Evolutionary conservation across 2,888 invertebrate genomes (phyloP).

Genomic region (Spilosoma lubricipeda): DNA sequence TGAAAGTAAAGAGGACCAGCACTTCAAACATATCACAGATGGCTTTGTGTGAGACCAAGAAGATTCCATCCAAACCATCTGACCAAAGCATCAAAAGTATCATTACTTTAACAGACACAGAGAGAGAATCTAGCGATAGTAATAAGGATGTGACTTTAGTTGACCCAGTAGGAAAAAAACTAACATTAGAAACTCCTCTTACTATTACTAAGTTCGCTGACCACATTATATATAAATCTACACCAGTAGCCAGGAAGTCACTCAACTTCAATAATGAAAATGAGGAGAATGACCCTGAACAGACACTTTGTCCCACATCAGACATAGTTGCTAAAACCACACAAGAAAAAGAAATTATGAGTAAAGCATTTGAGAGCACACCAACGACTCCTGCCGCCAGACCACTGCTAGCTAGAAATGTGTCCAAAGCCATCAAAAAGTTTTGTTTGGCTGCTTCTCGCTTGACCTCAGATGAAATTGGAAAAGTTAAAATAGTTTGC

Average conservation of each 20-base stretch:
- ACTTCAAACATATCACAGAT: constrained; percentile 49
- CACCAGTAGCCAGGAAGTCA: constrained; percentile 77
- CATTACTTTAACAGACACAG: constrained; percentile 64
- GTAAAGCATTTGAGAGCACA: constrained; percentile 72
- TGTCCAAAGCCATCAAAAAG: constrained; percentile 39
- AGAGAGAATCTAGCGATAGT: constrained; percentile 51
- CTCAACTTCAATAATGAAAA: constrained; percentile 67
- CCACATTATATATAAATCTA: constrained; percentile 76
- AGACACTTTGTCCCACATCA: constrained; percentile 67
- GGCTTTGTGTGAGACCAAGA: constrained; percentile 38
- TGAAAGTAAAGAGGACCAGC: constrained; percentile 59
- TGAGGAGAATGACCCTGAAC: constrained; percentile 61
- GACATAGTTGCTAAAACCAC: constrained; percentile 67
- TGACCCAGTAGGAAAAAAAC: constrained; percentile 49
- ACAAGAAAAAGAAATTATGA: constrained; percentile 76
- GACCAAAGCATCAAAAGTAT: constrained; percentile 53
- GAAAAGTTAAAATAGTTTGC: constrained; percentile 67
- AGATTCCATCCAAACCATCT: constrained; percentile 34
- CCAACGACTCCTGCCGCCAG: constrained; percentile 54
- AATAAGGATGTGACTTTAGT: constrained; percentile 59
- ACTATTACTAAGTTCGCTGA: constrained; percentile 74
- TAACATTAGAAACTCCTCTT: constrained; percentile 68
- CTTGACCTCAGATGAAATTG: constrained; percentile 59
- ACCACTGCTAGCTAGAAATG: constrained; percentile 42
- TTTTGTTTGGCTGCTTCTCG: constrained; percentile 74